A percentile compares a stretch with the other conserved stretches of the same genome.
Conservation (phyloP, 2,888 invertebrate genomes). For the Willowsia nigromaculata region DNA sequence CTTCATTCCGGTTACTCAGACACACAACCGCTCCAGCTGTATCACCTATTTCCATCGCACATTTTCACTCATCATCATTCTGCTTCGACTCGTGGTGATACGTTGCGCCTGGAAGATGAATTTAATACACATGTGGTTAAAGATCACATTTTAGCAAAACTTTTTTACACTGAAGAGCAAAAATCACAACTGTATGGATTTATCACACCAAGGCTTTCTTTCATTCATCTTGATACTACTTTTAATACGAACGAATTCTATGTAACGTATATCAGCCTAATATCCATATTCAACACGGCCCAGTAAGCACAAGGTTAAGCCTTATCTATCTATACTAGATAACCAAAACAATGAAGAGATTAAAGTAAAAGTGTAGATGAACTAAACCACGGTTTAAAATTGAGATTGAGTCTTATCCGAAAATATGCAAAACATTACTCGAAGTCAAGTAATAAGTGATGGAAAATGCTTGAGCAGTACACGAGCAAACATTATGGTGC, state of each 20-base stretch:
- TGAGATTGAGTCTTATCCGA: not conserved
- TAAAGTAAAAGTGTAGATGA: not conserved
- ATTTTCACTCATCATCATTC: too few species aligned
- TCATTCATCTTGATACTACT: not conserved
- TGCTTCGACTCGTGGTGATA: too few species aligned
- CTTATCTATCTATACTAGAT: constrained; percentile 50
- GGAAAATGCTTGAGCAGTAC: not conserved
- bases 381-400: not conserved
- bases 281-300: constrained; percentile 20
- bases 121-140: too few species aligned
- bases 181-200: too few species aligned
- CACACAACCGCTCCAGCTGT: too few species aligned
- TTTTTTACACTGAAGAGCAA: too few species aligned
- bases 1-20: too few species aligned
- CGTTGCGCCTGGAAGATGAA: too few species aligned
- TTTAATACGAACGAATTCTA: not conserved
- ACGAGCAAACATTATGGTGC: not conserved
- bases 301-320: constrained; percentile 53
- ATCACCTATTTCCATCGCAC: too few species aligned
- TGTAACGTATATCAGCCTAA: not conserved
- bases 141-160: not conserved
- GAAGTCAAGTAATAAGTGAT: not conserved
- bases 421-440: not conserved
- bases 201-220: too few species aligned
- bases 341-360: constrained; percentile 53